Evolutionary conservation across 2,888 invertebrate species (phyloP).

Genomic region (Listrodromus nycthemerus): DNA sequence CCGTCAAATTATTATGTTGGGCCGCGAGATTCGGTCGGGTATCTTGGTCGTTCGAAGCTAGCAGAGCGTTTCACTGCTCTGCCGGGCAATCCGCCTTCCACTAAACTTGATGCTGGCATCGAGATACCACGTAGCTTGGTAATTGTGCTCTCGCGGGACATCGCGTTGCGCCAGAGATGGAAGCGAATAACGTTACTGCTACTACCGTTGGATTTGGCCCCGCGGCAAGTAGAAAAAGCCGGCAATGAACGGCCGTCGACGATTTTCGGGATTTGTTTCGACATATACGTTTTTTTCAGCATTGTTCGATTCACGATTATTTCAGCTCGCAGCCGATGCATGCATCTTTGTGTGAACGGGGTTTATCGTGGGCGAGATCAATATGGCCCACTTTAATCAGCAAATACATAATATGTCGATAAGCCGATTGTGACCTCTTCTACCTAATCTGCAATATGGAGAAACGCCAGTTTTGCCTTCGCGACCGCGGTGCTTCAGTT

Average conservation of each 20-base stretch:
- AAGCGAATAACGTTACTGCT: neutral
- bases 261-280: neutral
- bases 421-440: neutral
- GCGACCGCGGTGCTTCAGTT: neutral
- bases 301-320: too few species aligned
- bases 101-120: neutral
- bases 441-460: neutral
- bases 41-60: slow-evolving; percentile 10
- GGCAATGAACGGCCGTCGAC: neutral
- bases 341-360: too few species aligned
- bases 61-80: slow-evolving; percentile 1
- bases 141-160: neutral
- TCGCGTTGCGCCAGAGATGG: neutral
- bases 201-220: neutral
- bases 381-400: too few species aligned
- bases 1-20: slow-evolving; percentile 45
- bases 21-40: slow-evolving; percentile 13
- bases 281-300: neutral
- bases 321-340: too few species aligned
- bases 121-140: neutral
- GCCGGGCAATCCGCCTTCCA: neutral
- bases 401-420: neutral
- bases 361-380: too few species aligned
- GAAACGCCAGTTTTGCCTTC: slow-evolving; percentile 5
- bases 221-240: neutral